Evolutionary conservation across 2,797 vertebrate genomes (phyloP).

Genomic region (Microtus obscurus): DNA sequence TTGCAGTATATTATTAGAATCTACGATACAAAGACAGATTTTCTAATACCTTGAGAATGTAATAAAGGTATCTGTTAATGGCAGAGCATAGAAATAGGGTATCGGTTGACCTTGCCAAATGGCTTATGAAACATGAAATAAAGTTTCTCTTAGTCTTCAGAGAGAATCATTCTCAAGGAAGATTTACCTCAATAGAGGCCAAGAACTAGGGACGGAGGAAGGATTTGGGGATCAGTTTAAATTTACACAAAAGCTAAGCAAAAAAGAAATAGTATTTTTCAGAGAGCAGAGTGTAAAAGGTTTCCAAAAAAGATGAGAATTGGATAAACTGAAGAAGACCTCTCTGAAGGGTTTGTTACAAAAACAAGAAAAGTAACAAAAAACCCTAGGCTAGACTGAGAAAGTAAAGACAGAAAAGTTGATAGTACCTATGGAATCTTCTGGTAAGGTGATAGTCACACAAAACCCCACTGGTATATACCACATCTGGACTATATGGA

Average conservation of each 20-base stretch:
- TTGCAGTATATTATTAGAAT: background rate
- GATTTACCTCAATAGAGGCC: background rate
- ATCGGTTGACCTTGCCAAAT: constrained; percentile 3
- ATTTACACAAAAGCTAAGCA: background rate
- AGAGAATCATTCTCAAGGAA: background rate
- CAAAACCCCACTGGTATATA: background rate
- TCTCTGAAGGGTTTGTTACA: background rate
- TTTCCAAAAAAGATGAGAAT: background rate
- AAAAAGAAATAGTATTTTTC: constrained; percentile 1
- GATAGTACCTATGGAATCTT: background rate
- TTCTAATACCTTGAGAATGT: background rate
- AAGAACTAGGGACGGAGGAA: background rate
- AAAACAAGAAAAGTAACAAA: background rate
- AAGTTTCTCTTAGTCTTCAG: background rate
- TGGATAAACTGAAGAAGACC: background rate
- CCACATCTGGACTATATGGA: background rate
- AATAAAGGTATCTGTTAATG: background rate
- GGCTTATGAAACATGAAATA: background rate
- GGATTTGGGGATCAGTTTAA: constrained; percentile 5
- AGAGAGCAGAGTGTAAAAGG: background rate
- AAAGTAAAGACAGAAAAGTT: background rate
- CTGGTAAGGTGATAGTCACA: background rate
- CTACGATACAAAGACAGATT: background rate
- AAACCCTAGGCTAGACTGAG: background rate
- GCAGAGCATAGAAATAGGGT: background rate